Percentiles rank a stretch among this genome's conserved stretches.
phyloP scores from a whole-genome alignment of 2,797 vertebrate genomes.

The Sciaenops ocellatus region DNA sequence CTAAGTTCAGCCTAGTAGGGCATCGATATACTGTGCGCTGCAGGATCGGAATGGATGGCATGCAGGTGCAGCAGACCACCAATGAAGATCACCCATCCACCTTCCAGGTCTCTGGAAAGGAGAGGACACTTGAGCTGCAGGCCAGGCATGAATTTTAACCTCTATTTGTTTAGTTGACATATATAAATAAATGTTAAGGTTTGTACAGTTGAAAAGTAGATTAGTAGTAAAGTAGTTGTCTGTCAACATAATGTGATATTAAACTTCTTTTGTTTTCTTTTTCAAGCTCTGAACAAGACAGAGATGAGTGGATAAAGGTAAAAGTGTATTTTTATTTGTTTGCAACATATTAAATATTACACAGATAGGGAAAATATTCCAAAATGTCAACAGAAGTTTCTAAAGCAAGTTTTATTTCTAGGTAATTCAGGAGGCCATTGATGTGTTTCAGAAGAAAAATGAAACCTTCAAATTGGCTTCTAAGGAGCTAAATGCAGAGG shows the following conservation, averaged over 20 bases:
- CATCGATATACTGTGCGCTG: constrained; percentile 89
- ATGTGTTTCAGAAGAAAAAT: constrained; percentile 91
- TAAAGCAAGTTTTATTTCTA: constrained; percentile 59
- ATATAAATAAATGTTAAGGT: not conserved
- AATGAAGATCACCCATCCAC: constrained; percentile 86
- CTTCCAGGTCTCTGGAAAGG: constrained; percentile 93
- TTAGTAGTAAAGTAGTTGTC: not conserved
- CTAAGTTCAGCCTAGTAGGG: constrained; percentile 91
- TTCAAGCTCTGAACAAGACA: constrained; percentile 92
- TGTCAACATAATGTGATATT: not conserved
- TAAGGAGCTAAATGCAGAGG: constrained; percentile 88
- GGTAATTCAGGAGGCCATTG: constrained; percentile 90
- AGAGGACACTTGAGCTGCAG: constrained; percentile 90
- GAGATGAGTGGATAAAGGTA: constrained; percentile 97
- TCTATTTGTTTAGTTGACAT: not conserved
- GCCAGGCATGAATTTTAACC: constrained; percentile 82
- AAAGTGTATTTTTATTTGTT: not conserved
- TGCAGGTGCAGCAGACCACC: constrained; percentile 88
- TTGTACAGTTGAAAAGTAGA: not conserved
- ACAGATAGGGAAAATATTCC: not conserved
- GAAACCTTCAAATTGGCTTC: constrained; percentile 92
- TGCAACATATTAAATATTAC: not conserved
- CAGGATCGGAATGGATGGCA: constrained; percentile 87
- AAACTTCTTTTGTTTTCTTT: not conserved
- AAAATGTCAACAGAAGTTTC: not conserved